Conservation (phyloP, 2,113 vertebrate species). For the Megatriorchis doriae region DNA sequence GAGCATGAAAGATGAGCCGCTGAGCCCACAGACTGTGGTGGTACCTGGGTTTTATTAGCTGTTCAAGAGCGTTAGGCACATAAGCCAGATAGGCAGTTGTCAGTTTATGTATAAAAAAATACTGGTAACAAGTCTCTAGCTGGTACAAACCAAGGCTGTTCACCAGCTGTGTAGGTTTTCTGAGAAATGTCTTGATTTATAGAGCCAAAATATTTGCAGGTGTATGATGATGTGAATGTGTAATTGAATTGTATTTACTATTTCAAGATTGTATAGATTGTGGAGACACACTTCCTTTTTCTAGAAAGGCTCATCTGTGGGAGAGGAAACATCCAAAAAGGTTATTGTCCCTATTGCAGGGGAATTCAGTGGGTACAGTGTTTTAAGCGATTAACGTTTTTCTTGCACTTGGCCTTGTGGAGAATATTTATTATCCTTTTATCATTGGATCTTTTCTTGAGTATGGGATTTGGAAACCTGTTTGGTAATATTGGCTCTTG, state of each 20-base stretch:
- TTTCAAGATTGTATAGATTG: background rate
- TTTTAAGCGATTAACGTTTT: background rate
- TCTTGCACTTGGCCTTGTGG: background rate
- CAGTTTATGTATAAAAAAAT: background rate
- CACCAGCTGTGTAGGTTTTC: background rate
- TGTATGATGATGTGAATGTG: background rate
- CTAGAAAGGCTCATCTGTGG: background rate
- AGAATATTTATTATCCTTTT: background rate
- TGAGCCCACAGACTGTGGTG: background rate
- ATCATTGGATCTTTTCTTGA: background rate
- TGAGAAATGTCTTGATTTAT: background rate
- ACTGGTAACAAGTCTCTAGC: background rate
- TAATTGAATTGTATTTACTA: background rate
- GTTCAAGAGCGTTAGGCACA: accelerated
- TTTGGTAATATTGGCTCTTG: background rate
- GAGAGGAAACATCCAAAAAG: background rate
- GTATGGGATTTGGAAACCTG: background rate
- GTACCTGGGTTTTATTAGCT: background rate
- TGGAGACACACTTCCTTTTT: background rate
- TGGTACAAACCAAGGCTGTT: background rate
- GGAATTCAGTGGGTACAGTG: background rate
- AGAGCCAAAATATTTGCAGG: background rate
- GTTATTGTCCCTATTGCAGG: background rate
- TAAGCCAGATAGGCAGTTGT: background rate
- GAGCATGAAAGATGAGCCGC: accelerated